Evolutionary conservation across 1,140 invertebrate species (phyloP).

Genomic region (Sinella curviseta): DNA sequence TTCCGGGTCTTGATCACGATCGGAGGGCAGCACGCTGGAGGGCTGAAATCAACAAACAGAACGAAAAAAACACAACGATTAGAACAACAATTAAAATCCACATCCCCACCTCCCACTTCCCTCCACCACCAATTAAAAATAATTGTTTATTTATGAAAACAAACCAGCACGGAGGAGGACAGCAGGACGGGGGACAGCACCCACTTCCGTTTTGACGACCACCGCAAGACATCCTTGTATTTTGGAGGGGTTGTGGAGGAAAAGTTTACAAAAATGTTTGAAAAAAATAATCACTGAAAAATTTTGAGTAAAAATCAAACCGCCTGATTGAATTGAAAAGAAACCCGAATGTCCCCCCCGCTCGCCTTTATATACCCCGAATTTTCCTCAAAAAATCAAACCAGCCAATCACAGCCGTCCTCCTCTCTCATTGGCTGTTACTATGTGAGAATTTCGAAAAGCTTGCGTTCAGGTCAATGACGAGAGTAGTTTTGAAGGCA

Average conservation of each 20-base stretch:
- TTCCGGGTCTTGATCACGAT: constrained; percentile 44
- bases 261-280: no score
- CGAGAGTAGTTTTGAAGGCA: no score
- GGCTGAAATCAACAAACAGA: neutral
- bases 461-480: neutral
- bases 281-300: no score
- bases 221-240: constrained; percentile 44
- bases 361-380: neutral
- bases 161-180: constrained; percentile 12
- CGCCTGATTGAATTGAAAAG: neutral
- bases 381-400: neutral
- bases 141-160: no score
- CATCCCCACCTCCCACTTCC: no score
- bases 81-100: neutral
- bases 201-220: constrained; percentile 14
- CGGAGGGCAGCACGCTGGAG: constrained; percentile 20
- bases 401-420: neutral
- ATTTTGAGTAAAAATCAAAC: no score
- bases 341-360: neutral
- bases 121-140: neutral
- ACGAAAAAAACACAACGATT: constrained; percentile 3
- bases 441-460: neutral
- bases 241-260: no score
- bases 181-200: constrained; percentile 43
- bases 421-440: neutral